Percentiles rank a stretch among this genome's conserved stretches.
Conservation (phyloP, 2,797 vertebrate genomes). For the Carcharodon carcharias region DNA sequence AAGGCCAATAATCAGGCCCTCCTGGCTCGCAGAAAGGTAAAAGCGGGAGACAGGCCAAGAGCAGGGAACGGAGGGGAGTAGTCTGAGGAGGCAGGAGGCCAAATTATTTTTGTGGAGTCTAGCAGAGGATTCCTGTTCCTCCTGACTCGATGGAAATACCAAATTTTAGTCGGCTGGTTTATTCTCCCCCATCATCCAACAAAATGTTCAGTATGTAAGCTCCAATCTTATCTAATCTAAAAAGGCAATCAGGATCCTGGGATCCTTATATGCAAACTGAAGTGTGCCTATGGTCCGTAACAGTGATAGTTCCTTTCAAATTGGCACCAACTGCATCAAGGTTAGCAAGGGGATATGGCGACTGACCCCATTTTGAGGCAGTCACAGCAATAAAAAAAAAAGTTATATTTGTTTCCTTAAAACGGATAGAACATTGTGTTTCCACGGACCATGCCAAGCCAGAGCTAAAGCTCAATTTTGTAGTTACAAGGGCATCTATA, state of each 20-base stretch:
- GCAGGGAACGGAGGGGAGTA: too few species aligned
- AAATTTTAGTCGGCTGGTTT: background rate
- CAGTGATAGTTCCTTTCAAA: background rate
- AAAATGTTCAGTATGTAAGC: background rate
- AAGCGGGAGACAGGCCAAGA: too few species aligned
- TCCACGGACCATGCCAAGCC: background rate
- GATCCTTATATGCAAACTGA: background rate
- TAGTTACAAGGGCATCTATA: too few species aligned
- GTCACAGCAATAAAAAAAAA: background rate
- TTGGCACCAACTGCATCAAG: background rate
- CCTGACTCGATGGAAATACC: too few species aligned
- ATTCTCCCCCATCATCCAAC: background rate
- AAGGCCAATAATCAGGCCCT: too few species aligned
- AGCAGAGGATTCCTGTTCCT: too few species aligned
- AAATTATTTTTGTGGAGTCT: background rate
- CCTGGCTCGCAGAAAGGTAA: too few species aligned
- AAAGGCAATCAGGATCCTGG: background rate
- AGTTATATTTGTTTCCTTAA: background rate
- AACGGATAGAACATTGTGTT: background rate
- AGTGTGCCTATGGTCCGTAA: background rate
- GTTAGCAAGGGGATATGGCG: background rate
- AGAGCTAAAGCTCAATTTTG: background rate
- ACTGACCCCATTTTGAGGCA: background rate
- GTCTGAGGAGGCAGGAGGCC: too few species aligned
- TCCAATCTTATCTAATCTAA: background rate